These are phyloP conservation scores for Stegana nigrithorax DNA, from an alignment of 2,888 invertebrate genomes.

Conservation along the genomic window DNA sequence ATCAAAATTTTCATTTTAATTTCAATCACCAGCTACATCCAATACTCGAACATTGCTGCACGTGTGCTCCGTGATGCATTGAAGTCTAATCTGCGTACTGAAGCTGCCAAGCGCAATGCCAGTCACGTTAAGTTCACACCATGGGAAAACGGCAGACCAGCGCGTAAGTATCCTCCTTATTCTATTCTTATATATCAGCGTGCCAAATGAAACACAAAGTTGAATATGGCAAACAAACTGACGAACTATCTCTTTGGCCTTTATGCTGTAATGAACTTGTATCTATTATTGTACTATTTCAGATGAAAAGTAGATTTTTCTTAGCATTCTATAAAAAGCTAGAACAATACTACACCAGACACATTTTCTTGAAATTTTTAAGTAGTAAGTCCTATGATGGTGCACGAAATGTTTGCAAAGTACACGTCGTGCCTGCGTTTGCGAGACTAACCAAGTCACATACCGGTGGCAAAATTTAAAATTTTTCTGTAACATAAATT, in stretches of 20 bases:
- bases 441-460: no score
- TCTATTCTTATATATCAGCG: no score
- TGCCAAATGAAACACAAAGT: no score
- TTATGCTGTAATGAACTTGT: no score
- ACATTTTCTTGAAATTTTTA: conserved; percentile 19
- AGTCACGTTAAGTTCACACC: conserved; percentile 84
- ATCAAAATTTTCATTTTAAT: conserved; percentile 26
- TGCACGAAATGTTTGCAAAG: no score
- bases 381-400: conserved; percentile 27
- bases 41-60: conserved; percentile 95
- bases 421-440: no score
- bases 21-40: conserved; percentile 83
- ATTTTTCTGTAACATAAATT: no score
- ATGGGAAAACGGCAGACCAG: conserved; percentile 90
- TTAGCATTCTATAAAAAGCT: background rate
- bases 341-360: background rate
- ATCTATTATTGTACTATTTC: conserved; percentile 36
- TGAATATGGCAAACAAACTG: no score
- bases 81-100: conserved; percentile 79
- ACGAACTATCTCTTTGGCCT: no score
- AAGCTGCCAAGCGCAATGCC: conserved; percentile 81
- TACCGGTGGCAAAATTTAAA: no score
- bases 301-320: conserved; percentile 48
- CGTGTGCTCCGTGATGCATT: conserved; percentile 82
- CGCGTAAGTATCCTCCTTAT: conserved; percentile 80